Conservation (phyloP, 2,113 vertebrate genomes). For the Pseudorectes ferrugineus region DNA sequence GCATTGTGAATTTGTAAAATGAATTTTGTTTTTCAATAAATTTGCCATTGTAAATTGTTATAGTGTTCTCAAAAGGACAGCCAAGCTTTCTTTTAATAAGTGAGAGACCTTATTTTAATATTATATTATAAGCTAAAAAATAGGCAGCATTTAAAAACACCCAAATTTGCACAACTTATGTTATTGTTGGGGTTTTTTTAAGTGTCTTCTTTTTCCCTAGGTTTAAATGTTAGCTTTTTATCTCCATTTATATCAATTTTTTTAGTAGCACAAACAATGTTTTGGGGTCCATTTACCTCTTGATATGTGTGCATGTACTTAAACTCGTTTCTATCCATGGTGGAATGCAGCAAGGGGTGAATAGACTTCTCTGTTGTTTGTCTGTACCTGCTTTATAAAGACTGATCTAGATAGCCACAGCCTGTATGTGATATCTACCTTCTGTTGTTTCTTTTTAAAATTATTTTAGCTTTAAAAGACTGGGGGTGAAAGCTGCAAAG, state of each 20-base stretch:
- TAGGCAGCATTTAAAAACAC: slow-evolving; percentile 73
- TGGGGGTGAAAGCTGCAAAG: slow-evolving; percentile 73
- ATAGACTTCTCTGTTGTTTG: slow-evolving; percentile 44
- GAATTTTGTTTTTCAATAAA: slow-evolving; percentile 62
- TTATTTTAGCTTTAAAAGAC: slow-evolving; percentile 85
- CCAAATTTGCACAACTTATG: slow-evolving; percentile 79
- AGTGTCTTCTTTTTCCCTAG: slow-evolving; percentile 53
- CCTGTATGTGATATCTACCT: slow-evolving; percentile 40
- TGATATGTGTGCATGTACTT: background rate
- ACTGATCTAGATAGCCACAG: slow-evolving; percentile 53
- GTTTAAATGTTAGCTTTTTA: slow-evolving; percentile 43
- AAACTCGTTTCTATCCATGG: slow-evolving; percentile 1
- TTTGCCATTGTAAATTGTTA: slow-evolving; percentile 86
- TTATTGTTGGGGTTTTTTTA: slow-evolving; percentile 65
- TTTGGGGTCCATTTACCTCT: slow-evolving; percentile 53
- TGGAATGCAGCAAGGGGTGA: slow-evolving; percentile 39
- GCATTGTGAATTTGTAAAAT: slow-evolving; percentile 94
- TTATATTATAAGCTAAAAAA: slow-evolving; percentile 79
- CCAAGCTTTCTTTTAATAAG: slow-evolving; percentile 89
- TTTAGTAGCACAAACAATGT: background rate
- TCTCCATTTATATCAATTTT: background rate
- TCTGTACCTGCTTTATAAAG: slow-evolving; percentile 37
- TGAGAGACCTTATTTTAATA: slow-evolving; percentile 92
- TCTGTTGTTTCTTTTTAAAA: slow-evolving; percentile 74
- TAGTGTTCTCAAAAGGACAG: slow-evolving; percentile 82